Evolutionary conservation across 1,140 invertebrate genomes (phyloP), one percentile per base, ranked within the genome.

Genomic region (Drosophila asahinai): DNA sequence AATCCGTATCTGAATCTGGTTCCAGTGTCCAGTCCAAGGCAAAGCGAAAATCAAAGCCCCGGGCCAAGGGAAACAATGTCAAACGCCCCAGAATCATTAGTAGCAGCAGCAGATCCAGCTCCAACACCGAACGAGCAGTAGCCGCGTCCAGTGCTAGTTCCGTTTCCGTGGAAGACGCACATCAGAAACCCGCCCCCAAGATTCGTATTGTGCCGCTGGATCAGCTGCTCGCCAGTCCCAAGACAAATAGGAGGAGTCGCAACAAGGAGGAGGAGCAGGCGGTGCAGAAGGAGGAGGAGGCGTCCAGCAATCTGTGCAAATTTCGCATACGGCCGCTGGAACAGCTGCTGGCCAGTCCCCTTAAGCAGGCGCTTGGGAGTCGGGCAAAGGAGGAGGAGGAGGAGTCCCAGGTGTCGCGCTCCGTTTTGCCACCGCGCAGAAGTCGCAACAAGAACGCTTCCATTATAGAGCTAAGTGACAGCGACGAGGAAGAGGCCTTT

Each of bases 171-270:
- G 54, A 57, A 15, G 66, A 27, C 2, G 30, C 48, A 9, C 49
- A 72, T 5, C 25, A 72, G 19, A 79, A 77, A 51, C 66, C 70
- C 38, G 43, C 68, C 55, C 92, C 78, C 27, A 91, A 91, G 62
- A 90, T 92, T 62, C 91, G 91, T 22, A 81, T 92, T 81, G 91
- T 92, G 54, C 91, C 91, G 43, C 51, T 92, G 42, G 84, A 86
- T 38, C 86, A 91, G 64, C 57, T 92, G 49, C 55, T 92, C 54
- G 83, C 91, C 49, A 81, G 75, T 59, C 89, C 87, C 36, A 52
- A 59, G 25, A 52, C 12, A 6, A 66, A 51, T 25, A 61, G 15
- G 15, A 65, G 14, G n/a, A 62, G 57, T 42, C 6, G 30, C 19
- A 38, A 17, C 47, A 36, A 2, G n/a, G 61, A 43, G 9, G 19